Conservation (phyloP, 2,888 invertebrate species). For the Ormyrus thymus region DNA sequence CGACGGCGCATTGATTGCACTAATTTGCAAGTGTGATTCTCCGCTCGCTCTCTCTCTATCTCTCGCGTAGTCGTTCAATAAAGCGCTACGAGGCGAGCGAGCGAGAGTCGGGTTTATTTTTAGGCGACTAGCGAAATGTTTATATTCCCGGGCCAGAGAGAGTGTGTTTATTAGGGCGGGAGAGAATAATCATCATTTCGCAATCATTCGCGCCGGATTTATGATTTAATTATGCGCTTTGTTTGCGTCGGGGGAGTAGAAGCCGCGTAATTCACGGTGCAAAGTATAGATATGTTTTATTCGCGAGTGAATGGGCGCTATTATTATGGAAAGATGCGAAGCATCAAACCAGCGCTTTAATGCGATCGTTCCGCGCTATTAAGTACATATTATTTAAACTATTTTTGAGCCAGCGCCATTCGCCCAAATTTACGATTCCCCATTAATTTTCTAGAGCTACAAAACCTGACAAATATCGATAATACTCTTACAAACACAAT, state of each 20-base stretch:
- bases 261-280: not conserved
- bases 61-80: constrained; percentile 37
- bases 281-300: too few species aligned
- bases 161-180: constrained; percentile 9
- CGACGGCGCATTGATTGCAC: constrained; percentile 52
- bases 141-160: constrained; percentile 16
- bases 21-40: constrained; percentile 54
- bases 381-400: too few species aligned
- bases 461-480: not conserved
- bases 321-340: too few species aligned
- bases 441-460: too few species aligned
- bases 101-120: constrained; percentile 36
- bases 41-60: not conserved
- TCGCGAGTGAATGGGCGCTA: too few species aligned
- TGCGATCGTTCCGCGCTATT: too few species aligned
- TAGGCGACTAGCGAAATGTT: constrained; percentile 39
- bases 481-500: not conserved
- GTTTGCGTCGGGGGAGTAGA: not conserved
- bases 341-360: too few species aligned
- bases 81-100: constrained; percentile 14
- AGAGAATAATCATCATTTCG: constrained; percentile 36
- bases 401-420: too few species aligned
- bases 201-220: constrained; percentile 43
- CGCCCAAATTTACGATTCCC: too few species aligned
- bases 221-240: constrained; percentile 44